Percentiles rank a stretch among this genome's conserved stretches.
Evolutionary conservation across 2,797 vertebrate species (phyloP).

Genomic region (Melanotaenia boesemani): DNA sequence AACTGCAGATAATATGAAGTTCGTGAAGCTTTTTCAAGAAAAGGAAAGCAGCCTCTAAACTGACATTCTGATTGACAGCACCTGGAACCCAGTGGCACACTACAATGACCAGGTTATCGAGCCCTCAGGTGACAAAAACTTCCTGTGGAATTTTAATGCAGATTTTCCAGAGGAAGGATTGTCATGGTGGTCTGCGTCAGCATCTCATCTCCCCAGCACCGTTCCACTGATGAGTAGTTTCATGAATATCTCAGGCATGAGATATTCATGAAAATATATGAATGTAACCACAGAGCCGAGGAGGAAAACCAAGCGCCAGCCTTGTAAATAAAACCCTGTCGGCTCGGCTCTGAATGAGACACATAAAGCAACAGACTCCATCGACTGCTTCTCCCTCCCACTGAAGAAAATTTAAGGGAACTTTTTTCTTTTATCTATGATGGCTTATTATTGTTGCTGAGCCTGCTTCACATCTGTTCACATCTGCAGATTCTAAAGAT

Average conservation of each 20-base stretch:
- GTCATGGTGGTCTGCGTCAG: constrained; percentile 39
- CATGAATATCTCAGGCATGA: constrained; percentile 59
- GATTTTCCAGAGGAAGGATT: constrained; percentile 22
- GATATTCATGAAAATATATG: constrained; percentile 44
- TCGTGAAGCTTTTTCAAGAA: too few relatives aligned
- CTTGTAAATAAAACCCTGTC: constrained; percentile 56
- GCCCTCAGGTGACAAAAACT: constrained; percentile 18
- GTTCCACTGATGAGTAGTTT: constrained; percentile 55
- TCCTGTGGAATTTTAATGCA: neutral
- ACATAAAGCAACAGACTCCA: constrained; percentile 30
- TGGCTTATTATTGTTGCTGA: constrained; percentile 14
- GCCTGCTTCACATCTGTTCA: constrained; percentile 14
- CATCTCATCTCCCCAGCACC: constrained; percentile 46
- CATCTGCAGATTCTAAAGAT: neutral
- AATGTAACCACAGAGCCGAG: constrained; percentile 35
- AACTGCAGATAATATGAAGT: too few relatives aligned
- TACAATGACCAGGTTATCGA: constrained; percentile 27
- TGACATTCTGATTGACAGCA: neutral
- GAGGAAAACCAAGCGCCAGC: constrained; percentile 23
- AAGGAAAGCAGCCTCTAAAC: neutral
- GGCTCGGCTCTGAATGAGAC: constrained; percentile 24
- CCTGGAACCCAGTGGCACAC: neutral
- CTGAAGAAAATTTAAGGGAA: constrained; percentile 7
- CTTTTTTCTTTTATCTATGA: neutral
- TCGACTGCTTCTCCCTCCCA: constrained; percentile 12